These are phyloP conservation scores for Catamblyrhynchus diadema DNA, from an alignment of 2,797 vertebrate genomes.

Conservation along the genomic window DNA sequence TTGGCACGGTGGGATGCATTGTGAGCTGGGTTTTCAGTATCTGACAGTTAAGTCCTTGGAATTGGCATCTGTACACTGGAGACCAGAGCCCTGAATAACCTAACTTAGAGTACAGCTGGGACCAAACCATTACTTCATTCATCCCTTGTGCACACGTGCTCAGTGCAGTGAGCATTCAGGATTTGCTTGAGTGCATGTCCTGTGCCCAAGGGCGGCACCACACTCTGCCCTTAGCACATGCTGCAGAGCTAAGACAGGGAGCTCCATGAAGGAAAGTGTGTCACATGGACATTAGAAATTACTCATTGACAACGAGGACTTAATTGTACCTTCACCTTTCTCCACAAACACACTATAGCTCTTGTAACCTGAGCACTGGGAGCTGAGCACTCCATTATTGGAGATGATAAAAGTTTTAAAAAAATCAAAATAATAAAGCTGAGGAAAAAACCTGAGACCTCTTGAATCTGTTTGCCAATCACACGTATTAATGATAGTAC, in stretches of 20 bases:
- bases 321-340: neutral
- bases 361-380: neutral
- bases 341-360: neutral
- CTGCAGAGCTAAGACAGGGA: neutral
- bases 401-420: neutral
- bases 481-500: neutral
- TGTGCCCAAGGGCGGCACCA: neutral
- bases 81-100: neutral
- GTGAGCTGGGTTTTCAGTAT: neutral
- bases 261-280: neutral
- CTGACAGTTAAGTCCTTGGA: neutral
- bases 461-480: neutral
- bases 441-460: neutral
- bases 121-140: neutral
- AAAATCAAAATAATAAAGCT: neutral
- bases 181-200: neutral
- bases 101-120: neutral
- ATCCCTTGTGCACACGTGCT: neutral
- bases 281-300: neutral
- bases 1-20: constrained; percentile 3
- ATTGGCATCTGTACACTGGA: neutral
- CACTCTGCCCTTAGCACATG: neutral
- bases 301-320: neutral
- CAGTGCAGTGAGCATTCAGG: neutral
- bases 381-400: neutral